phyloP scores from a whole-genome alignment of 2,113 vertebrate genomes.

The Lates calcarifer region DNA sequence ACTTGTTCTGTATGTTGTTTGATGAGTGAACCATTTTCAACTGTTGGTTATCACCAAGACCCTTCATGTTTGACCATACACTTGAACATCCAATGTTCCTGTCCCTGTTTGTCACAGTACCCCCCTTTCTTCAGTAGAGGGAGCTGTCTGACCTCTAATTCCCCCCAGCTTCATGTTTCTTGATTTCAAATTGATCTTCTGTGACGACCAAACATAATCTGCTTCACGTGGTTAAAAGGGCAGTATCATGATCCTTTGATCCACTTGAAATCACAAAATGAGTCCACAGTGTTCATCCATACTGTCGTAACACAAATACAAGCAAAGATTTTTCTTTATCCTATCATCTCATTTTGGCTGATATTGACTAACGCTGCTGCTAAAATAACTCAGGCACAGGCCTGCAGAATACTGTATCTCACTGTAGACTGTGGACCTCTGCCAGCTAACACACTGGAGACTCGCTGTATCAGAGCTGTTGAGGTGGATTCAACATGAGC shows the following conservation, averaged over 20 bases:
- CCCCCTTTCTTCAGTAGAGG: slow-evolving; percentile 45
- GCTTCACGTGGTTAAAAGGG: slow-evolving; percentile 55
- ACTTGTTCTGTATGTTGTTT: not conserved
- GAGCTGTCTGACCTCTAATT: slow-evolving; percentile 49
- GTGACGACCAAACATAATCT: slow-evolving; percentile 53
- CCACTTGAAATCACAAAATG: slow-evolving; percentile 47
- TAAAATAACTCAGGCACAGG: slow-evolving; percentile 59
- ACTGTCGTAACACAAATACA: slow-evolving; percentile 40
- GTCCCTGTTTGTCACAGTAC: slow-evolving; percentile 26
- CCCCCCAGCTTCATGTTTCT: slow-evolving; percentile 2
- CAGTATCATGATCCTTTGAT: slow-evolving; percentile 55
- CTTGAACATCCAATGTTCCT: not conserved
- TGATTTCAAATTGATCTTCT: slow-evolving; percentile 47
- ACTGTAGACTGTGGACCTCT: slow-evolving; percentile 75
- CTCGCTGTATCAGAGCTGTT: slow-evolving; percentile 59
- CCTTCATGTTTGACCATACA: not conserved
- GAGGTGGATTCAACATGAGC: slow-evolving; percentile 63
- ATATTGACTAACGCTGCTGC: slow-evolving; percentile 54
- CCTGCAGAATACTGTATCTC: slow-evolving; percentile 65
- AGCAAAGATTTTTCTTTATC: slow-evolving; percentile 30
- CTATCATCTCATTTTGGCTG: slow-evolving; percentile 53
- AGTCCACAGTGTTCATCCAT: slow-evolving; percentile 18
- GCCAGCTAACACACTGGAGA: slow-evolving; percentile 74
- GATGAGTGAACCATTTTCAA: not conserved
- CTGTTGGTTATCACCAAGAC: not conserved